Base-by-base conservation (phyloP, 2,888 invertebrate species). In the Euclidia mi region DNA sequence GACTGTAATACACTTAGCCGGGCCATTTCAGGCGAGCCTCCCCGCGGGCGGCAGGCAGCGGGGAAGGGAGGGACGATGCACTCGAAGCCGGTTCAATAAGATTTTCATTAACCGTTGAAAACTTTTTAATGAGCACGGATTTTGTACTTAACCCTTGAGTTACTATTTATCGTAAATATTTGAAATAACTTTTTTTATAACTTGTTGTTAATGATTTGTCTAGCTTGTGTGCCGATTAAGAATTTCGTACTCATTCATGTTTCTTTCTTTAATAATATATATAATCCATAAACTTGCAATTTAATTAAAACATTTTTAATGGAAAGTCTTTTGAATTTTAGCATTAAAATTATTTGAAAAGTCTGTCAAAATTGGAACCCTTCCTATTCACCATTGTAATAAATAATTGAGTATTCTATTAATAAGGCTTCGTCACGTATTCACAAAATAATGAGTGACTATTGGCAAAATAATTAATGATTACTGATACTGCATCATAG, bases 21-120 rank as follows among this genome's bases (percentile, higher is more conserved):
- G 90, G 86, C 91, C 91, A 91, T 93, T 92, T 91, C 91, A 84
- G 69, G 58, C 76, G 68, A 67, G 76, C 74, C 79, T 76, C 84
- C 83, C 79, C 68, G 56, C 68, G 10, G 11, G 15, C 7, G 7
- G 20, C 17, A 57, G 51, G 71, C 73, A 25, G 25, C 32, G 17
- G 41, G 52, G 25, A 18, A 46, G 43, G 45, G 55, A 43, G 66
- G 46, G 50, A 71, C 77, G 84, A 81, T 89, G 91, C 89, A 90
- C 88, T 88, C 87, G 84, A 79, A 78, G 78, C 71, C 72, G 79
- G 84, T 88, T 88, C 93, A 92, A 92, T 93, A 93, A 93, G 92
- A 93, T 94, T 94, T 93, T 92, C 92, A 94, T 93, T 91, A 93
- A 89, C 84, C 88, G 88, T 87, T 90, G 88, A 91, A 91, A 92